phyloP scores from a whole-genome alignment of 2,113 vertebrate genomes.

The Aldabrachelys gigantea region DNA sequence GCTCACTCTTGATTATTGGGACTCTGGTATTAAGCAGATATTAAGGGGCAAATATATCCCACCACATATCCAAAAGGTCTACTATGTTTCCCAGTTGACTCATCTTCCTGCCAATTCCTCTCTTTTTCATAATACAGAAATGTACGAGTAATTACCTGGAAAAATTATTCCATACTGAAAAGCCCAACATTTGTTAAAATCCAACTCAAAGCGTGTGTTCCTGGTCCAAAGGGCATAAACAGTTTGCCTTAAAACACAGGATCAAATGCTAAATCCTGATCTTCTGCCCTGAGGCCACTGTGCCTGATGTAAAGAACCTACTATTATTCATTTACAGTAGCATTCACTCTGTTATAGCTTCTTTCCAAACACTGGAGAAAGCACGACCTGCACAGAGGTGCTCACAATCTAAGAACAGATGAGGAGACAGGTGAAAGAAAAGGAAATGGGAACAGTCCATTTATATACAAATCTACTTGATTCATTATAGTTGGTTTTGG shows the following conservation, averaged over 20 bases:
- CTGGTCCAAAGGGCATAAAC: too few species aligned
- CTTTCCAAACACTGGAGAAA: rapidly evolving
- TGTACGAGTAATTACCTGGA: background rate
- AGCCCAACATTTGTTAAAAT: background rate
- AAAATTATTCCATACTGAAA: background rate
- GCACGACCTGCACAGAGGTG: rapidly evolving
- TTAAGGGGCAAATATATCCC: background rate
- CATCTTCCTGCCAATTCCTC: background rate
- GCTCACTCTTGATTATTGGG: background rate
- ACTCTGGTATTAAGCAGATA: background rate
- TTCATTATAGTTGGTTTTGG: too few species aligned
- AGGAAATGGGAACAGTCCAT: background rate
- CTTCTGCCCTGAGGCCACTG: rapidly evolving
- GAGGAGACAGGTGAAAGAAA: background rate
- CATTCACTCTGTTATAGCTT: rapidly evolving
- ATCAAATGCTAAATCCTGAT: rapidly evolving
- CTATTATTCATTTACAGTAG: background rate
- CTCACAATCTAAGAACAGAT: background rate
- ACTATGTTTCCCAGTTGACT: too few species aligned
- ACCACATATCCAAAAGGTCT: background rate
- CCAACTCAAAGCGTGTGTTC: background rate
- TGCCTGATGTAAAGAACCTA: background rate
- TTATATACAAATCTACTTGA: background rate
- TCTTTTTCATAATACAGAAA: background rate
- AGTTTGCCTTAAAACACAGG: background rate